Percentiles rank a stretch among this genome's conserved stretches.
Conservation (phyloP, 2,797 vertebrate genomes). For the Sebastes cheni region DNA sequence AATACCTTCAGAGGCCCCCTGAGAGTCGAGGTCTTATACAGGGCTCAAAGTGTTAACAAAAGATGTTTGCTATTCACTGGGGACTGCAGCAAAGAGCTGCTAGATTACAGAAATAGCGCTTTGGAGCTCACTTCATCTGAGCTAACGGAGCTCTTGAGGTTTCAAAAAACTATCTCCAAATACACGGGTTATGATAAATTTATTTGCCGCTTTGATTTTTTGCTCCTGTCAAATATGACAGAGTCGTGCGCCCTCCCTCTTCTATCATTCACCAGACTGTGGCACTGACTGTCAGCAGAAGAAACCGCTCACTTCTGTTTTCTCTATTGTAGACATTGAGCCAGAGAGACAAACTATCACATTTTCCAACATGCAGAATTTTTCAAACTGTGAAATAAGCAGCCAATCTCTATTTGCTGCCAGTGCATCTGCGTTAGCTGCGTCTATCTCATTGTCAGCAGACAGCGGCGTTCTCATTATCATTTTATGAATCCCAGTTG, state of each 20-base stretch:
- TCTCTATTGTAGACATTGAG: constrained; percentile 3
- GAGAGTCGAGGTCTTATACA: constrained; percentile 26
- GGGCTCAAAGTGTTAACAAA: constrained; percentile 51
- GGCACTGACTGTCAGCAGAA: constrained; percentile 21
- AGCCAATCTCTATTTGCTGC: constrained; percentile 48
- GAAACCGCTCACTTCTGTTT: constrained; percentile 2
- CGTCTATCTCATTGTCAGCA: constrained; percentile 67
- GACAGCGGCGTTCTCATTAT: constrained; percentile 68
- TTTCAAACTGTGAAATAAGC: constrained; percentile 38
- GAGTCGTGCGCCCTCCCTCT: not conserved
- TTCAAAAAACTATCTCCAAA: constrained; percentile 21
- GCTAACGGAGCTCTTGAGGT: constrained; percentile 18
- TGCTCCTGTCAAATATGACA: constrained; percentile 22
- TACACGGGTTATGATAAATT: constrained; percentile 31
- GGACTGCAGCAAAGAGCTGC: constrained; percentile 38
- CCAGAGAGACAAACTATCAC: constrained; percentile 3
- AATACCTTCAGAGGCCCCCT: constrained; percentile 30
- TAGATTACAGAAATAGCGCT: constrained; percentile 41
- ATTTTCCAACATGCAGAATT: constrained; percentile 28
- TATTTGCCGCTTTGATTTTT: constrained; percentile 35
- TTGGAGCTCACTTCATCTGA: constrained; percentile 9
- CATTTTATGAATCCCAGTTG: constrained; percentile 69
- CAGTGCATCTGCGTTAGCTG: constrained; percentile 37
- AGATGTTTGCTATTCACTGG: constrained; percentile 38
- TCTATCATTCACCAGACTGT: not conserved